These are phyloP conservation scores for Scolanthus callimorphus DNA, from an alignment of 92 coral and sea anemone genomes.

Conservation along the genomic window DNA sequence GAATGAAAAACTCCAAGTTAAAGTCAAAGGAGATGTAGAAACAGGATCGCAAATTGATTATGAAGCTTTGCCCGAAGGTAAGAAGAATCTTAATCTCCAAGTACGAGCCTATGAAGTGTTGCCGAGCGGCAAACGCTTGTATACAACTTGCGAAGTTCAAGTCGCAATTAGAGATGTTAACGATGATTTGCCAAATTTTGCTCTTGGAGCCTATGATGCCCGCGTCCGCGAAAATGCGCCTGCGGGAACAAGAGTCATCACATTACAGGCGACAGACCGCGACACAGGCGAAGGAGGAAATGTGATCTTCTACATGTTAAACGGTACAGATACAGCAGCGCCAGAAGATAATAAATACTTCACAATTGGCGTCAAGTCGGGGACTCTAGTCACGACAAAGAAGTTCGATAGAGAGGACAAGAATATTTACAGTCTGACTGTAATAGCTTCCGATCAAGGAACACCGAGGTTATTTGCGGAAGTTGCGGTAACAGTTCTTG, in stretches of 20 bases:
- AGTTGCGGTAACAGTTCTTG: slow-evolving; percentile 40
- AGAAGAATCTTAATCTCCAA: slow-evolving; percentile 55
- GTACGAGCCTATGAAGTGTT: slow-evolving; percentile 65
- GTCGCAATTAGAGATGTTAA: slow-evolving; percentile 63
- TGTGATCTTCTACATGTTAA: slow-evolving; percentile 31
- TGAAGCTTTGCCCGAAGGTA: slow-evolving; percentile 35
- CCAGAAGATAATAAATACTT: no score
- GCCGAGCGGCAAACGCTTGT: slow-evolving; percentile 24
- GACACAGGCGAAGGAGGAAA: slow-evolving; percentile 54
- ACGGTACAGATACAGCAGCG: background rate
- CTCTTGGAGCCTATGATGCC: slow-evolving; percentile 72
- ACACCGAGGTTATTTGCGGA: slow-evolving; percentile 7
- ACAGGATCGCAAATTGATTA: slow-evolving; percentile 70
- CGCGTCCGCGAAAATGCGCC: slow-evolving; percentile 81
- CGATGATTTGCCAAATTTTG: slow-evolving; percentile 85
- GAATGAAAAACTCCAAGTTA: slow-evolving; percentile 65
- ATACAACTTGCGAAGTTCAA: slow-evolving; percentile 58
- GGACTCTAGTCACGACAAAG: slow-evolving; percentile 40
- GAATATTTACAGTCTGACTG: slow-evolving; percentile 26
- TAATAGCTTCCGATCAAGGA: slow-evolving; percentile 59
- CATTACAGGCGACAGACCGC: slow-evolving; percentile 76
- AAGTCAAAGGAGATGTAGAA: slow-evolving; percentile 57
- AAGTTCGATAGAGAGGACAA: slow-evolving; percentile 66
- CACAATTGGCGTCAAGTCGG: slow-evolving; percentile 19
- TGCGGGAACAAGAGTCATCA: slow-evolving; percentile 44